Percentiles rank a stretch among this genome's conserved stretches.
Evolutionary conservation across 2,888 invertebrate genomes (phyloP).

Genomic region (Esperia sulphurella): DNA sequence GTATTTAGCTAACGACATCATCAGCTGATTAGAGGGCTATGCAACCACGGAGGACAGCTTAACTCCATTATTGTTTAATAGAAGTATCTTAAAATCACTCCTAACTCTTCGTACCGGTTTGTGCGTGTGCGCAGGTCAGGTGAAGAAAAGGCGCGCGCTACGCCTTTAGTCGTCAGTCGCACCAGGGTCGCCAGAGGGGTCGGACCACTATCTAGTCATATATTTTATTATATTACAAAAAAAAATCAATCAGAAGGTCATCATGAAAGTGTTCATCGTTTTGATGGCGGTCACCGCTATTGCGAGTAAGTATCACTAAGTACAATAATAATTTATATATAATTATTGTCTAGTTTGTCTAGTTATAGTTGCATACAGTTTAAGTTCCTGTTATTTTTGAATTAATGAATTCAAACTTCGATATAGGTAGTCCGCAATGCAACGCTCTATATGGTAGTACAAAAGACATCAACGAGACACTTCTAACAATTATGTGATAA

Average conservation of each 20-base stretch:
- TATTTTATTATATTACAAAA: slow-evolving; percentile 40
- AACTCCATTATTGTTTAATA: slow-evolving; percentile 56
- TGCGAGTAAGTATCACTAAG: slow-evolving; percentile 59
- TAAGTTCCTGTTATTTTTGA: too few species aligned
- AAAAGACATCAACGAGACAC: slow-evolving; percentile 47
- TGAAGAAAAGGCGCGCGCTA: slow-evolving; percentile 74
- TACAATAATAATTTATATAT: background rate
- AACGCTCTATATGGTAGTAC: too few species aligned
- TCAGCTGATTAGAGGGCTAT: slow-evolving; percentile 32
- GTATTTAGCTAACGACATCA: slow-evolving; percentile 18
- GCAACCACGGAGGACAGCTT: slow-evolving; percentile 35
- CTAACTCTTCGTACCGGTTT: slow-evolving; percentile 68
- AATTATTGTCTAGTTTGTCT: background rate
- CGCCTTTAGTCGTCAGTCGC: slow-evolving; percentile 60
- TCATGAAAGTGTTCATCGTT: slow-evolving; percentile 76
- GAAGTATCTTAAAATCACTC: slow-evolving; percentile 60
- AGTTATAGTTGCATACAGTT: too few species aligned
- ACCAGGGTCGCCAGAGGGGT: slow-evolving; percentile 65
- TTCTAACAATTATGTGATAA: too few species aligned
- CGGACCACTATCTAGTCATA: slow-evolving; percentile 74
- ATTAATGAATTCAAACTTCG: too few species aligned
- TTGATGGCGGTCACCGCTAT: slow-evolving; percentile 64
- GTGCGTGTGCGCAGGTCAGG: slow-evolving; percentile 51
- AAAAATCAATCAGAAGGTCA: slow-evolving; percentile 58
- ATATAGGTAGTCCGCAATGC: too few species aligned